Base-by-base conservation (phyloP, 2,888 invertebrate species). In the Synergus japonicus region DNA sequence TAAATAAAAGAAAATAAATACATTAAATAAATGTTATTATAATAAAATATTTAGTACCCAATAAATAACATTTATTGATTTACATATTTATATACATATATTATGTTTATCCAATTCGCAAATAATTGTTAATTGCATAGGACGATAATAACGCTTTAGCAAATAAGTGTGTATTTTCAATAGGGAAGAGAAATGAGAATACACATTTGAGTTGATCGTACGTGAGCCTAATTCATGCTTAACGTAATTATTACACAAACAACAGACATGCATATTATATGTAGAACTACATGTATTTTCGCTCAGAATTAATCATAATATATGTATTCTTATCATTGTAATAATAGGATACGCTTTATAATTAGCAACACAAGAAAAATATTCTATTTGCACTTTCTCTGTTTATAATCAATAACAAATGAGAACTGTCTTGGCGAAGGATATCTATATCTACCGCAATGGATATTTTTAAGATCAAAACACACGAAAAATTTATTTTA, bases 21-120 rank as follows among this genome's bases (percentile, higher is more conserved):
- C 4, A 49, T 15, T 15, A 49, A 49, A 49, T 15, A 9, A 49
- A 49, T 43, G 8, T 8, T 49, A 49, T 15, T 15, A 49, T 18
- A 8, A 18, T 18, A 69, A 67, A 15, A 37, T 22, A 49, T 46
- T 49, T 37, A 69, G 22, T 69, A 69, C 13, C 69, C 29, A 69
- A 69, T 46, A 22, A 49, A 69, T 49, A 69, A 69, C 49, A n/a
- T 69, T 69, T 49, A 69, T 69, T 69, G 29, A 69, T 69, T 69
- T 49, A 13, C 49, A 49, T 37, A 29, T 69, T 69, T 9, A 18
- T 18, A 58, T 9, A 22, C 4, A 46, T 46, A 66, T 22, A 10
- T 22, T 22, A 29, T 49, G 29, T 29, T 69, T 49, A 69, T 69
- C 49, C 69, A 69, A 15, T 49, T 69, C 29, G 49, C 46, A 69